phyloP scores from a whole-genome alignment of 2,888 invertebrate genomes.

The Cheilosia vulpina region DNA sequence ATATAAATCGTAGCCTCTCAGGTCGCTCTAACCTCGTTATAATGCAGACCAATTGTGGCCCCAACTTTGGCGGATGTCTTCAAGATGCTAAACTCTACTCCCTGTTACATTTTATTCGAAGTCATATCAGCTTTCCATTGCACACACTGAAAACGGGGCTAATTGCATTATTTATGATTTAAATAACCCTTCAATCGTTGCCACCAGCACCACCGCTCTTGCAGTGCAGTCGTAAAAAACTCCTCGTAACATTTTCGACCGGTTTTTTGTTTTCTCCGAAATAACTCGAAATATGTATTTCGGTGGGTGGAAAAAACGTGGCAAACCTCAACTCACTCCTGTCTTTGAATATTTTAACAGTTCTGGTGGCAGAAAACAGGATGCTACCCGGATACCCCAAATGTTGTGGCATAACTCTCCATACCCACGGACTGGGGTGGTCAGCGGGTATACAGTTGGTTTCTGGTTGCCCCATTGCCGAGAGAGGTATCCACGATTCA shows the following conservation, averaged over 20 bases:
- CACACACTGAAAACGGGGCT: not conserved
- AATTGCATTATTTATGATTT: conserved; percentile 9
- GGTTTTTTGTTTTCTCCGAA: conserved; percentile 2
- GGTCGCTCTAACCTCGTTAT: too few species aligned
- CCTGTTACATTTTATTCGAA: too few species aligned
- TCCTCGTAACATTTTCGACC: conserved; percentile 9
- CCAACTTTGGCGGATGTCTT: too few species aligned
- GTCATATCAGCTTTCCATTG: too few species aligned
- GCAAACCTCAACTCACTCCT: conserved; percentile 52
- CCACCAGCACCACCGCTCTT: conserved; percentile 5
- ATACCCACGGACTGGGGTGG: conserved; percentile 13
- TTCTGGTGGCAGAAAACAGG: conserved; percentile 26
- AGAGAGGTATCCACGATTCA: conserved; percentile 62
- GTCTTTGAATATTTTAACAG: conserved; percentile 55
- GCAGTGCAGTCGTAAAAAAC: conserved; percentile 42
- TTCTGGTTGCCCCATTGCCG: conserved; percentile 14
- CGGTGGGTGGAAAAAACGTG: not conserved
- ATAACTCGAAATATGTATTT: not conserved
- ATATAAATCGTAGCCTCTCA: too few species aligned
- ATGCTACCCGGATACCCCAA: conserved; percentile 43
- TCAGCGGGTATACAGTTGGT: conserved; percentile 8
- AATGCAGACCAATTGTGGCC: too few species aligned
- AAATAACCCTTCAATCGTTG: conserved; percentile 4
- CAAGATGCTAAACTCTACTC: too few species aligned
- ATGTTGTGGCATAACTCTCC: conserved; percentile 63